Evolutionary conservation across 2,797 vertebrate species (phyloP).

Genomic region (Brachymystax lenok): DNA sequence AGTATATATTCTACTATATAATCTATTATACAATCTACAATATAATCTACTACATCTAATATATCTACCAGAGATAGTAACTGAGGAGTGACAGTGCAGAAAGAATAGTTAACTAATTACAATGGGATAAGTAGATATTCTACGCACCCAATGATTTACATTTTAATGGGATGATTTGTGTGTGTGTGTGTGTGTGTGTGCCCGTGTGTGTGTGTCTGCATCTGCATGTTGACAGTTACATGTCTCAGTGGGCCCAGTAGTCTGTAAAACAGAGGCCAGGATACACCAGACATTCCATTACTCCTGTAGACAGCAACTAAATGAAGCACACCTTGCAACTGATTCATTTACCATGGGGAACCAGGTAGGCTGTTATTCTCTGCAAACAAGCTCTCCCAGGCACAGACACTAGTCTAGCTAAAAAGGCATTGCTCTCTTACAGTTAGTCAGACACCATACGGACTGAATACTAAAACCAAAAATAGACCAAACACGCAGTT

Average conservation of each 20-base stretch:
- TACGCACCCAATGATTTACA: neutral
- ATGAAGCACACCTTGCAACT: neutral
- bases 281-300: slow-evolving; percentile 1
- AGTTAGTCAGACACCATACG: no score
- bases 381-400: neutral
- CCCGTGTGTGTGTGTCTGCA: neutral
- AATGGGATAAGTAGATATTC: neutral
- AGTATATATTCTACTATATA: no score
- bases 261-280: neutral
- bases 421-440: neutral
- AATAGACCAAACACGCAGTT: slow-evolving; percentile 4
- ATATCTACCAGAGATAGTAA: no score
- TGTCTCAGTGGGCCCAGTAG: neutral
- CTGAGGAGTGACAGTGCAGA: no score
- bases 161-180: slow-evolving; percentile 9
- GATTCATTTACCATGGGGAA: neutral
- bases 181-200: slow-evolving; percentile 4
- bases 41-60: no score
- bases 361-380: neutral
- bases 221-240: neutral
- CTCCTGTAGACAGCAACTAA: neutral
- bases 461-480: slow-evolving; percentile 17
- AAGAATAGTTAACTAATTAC: neutral
- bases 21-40: no score
- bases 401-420: neutral